These are phyloP conservation scores for Drosophila anomelani DNA, from an alignment of 2,888 invertebrate genomes.

Conservation along the genomic window DNA sequence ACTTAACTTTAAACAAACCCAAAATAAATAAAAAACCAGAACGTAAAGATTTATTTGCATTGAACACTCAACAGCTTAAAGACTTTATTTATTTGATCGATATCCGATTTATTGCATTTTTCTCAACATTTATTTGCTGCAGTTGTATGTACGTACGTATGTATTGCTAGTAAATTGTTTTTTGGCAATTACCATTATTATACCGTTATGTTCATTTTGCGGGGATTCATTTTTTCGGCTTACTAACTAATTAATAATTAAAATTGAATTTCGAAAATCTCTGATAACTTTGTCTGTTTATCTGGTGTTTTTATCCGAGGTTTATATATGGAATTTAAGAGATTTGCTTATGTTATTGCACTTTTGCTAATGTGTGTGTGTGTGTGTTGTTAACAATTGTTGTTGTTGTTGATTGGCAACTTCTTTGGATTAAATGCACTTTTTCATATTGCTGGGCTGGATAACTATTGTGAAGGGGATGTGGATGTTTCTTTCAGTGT, in stretches of 20 bases:
- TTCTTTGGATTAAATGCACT: constrained; percentile 76
- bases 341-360: constrained; percentile 29
- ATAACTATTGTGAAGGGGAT: constrained; percentile 42
- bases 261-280: constrained; percentile 59
- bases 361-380: constrained; percentile 43
- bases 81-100: constrained; percentile 75
- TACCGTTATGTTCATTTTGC: constrained; percentile 37
- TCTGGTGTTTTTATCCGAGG: constrained; percentile 38
- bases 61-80: constrained; percentile 80
- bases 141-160: constrained; percentile 58
- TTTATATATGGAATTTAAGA: constrained; percentile 44
- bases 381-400: constrained; percentile 24
- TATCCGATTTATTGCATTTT: constrained; percentile 79
- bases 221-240: constrained; percentile 48
- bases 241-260: constrained; percentile 75
- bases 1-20: not conserved
- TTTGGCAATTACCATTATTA: constrained; percentile 43
- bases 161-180: constrained; percentile 42
- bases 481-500: constrained; percentile 20
- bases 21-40: not conserved
- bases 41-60: constrained; percentile 58
- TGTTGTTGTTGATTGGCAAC: constrained; percentile 64
- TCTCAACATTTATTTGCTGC: constrained; percentile 59
- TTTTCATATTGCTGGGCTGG: constrained; percentile 51
- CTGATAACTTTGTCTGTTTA: constrained; percentile 36